Percentiles rank a stretch among this genome's conserved stretches.
phyloP scores from a whole-genome alignment of 2,797 vertebrate species.

The Podargus strigoides region DNA sequence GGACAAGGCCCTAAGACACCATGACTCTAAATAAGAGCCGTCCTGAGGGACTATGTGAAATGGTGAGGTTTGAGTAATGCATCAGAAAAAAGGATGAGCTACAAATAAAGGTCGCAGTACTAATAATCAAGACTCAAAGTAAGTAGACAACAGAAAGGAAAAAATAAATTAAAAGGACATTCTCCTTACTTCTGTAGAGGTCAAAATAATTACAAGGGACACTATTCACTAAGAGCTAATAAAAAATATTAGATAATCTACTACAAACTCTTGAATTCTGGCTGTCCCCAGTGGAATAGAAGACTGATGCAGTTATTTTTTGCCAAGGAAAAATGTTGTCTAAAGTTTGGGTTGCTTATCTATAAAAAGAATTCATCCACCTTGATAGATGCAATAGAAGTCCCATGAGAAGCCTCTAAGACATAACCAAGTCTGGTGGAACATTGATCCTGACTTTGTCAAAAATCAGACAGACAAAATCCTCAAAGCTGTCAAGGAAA shows the following conservation, averaged over 20 bases:
- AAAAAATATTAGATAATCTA: not conserved
- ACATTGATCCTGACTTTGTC: not conserved
- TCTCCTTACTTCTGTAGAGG: not conserved
- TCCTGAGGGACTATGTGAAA: not conserved
- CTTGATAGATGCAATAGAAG: not conserved
- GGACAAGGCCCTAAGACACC: not conserved
- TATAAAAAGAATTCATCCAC: not conserved
- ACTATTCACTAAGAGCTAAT: not conserved
- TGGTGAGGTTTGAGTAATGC: not conserved
- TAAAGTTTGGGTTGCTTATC: not conserved
- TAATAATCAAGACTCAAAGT: not conserved
- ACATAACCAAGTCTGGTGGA: not conserved
- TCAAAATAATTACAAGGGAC: not conserved
- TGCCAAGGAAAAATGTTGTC: not conserved
- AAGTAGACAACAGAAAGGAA: not conserved
- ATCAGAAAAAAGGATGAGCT: not conserved
- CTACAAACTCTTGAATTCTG: not conserved
- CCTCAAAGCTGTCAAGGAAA: not conserved
- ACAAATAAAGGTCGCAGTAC: not conserved
- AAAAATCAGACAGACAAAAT: conserved; percentile 1
- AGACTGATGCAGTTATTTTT: not conserved
- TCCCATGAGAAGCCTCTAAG: not conserved
- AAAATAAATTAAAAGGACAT: not conserved
- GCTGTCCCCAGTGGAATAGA: not conserved
- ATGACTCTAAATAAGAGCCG: not conserved